phyloP scores from a whole-genome alignment of 2,888 invertebrate species.

The Proisotoma minuta region DNA sequence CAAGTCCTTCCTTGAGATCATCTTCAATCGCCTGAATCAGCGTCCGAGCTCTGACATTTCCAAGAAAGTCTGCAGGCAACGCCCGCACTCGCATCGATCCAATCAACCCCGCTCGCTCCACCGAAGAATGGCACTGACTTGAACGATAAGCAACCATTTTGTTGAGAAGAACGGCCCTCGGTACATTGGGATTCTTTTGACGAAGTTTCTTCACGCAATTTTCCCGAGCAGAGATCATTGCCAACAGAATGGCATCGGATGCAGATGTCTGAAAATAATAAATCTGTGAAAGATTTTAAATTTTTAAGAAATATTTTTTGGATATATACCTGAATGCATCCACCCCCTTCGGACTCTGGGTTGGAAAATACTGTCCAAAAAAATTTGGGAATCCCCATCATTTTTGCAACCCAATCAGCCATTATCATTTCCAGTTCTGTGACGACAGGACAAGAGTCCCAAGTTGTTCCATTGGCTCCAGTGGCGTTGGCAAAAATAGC shows the following conservation, averaged over 20 bases:
- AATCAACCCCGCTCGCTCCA: constrained; percentile 36
- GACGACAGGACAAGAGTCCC: constrained; percentile 57
- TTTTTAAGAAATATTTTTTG: neutral
- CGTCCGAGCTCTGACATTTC: constrained; percentile 15
- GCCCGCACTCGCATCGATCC: constrained; percentile 24
- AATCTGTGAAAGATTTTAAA: too few relatives aligned
- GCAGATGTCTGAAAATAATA: constrained; percentile 39
- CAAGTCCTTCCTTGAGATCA: constrained; percentile 26
- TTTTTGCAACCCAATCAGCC: constrained; percentile 35
- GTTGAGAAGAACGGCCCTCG: constrained; percentile 28
- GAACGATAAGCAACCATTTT: constrained; percentile 34
- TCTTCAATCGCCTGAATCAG: constrained; percentile 27
- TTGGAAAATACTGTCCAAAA: constrained; percentile 30
- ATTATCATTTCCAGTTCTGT: constrained; percentile 40
- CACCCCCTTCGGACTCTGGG: constrained; percentile 33
- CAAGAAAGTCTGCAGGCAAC: constrained; percentile 26
- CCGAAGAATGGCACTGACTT: constrained; percentile 36
- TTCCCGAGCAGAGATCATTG: constrained; percentile 37
- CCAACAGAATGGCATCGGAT: constrained; percentile 38
- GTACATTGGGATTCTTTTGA: constrained; percentile 23
- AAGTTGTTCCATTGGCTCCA: constrained; percentile 96
- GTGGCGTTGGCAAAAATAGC: constrained; percentile 95
- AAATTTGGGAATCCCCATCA: constrained; percentile 34
- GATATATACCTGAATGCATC: constrained; percentile 27
- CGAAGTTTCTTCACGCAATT: constrained; percentile 26